Evolutionary conservation across 2,888 invertebrate species (phyloP).

Genomic region (Mesorhabditis spiculigera): DNA sequence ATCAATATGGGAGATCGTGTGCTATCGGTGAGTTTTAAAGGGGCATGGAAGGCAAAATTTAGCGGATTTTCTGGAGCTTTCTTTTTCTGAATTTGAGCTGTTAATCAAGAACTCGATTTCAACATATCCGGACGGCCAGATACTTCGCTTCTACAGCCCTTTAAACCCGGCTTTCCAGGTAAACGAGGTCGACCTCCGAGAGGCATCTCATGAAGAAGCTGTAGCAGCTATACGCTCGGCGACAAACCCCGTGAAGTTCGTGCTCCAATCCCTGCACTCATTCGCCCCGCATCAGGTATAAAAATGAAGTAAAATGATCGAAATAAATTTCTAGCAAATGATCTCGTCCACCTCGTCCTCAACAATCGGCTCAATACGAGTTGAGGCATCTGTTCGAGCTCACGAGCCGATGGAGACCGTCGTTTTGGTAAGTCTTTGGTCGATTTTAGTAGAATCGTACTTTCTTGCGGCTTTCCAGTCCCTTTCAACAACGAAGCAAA

Average conservation of each 20-base stretch:
- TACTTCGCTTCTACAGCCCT: neutral
- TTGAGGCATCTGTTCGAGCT: slow-evolving; percentile 21
- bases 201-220: slow-evolving; percentile 87
- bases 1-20: slow-evolving; percentile 64
- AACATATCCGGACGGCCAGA: neutral
- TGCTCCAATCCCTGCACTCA: slow-evolving; percentile 75
- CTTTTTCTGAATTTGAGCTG: neutral
- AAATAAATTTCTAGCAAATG: slow-evolving; percentile 28
- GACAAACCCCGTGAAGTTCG: slow-evolving; percentile 80
- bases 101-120: neutral
- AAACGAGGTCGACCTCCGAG: slow-evolving; percentile 81
- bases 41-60: no score
- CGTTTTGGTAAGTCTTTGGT: neutral
- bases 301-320: no score
- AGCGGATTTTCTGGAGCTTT: no score
- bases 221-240: slow-evolving; percentile 89
- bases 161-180: slow-evolving; percentile 65
- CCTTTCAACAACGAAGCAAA: neutral
- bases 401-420: neutral
- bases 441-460: no score
- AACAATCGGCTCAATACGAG: slow-evolving; percentile 32
- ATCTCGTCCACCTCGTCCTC: slow-evolving; percentile 40
- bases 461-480: no score
- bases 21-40: slow-evolving; percentile 50
- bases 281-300: slow-evolving; percentile 39